Evolutionary conservation across 2,113 vertebrate genomes (phyloP), one percentile per base, ranked within the genome.

Genomic region (Electrona antarctica): DNA sequence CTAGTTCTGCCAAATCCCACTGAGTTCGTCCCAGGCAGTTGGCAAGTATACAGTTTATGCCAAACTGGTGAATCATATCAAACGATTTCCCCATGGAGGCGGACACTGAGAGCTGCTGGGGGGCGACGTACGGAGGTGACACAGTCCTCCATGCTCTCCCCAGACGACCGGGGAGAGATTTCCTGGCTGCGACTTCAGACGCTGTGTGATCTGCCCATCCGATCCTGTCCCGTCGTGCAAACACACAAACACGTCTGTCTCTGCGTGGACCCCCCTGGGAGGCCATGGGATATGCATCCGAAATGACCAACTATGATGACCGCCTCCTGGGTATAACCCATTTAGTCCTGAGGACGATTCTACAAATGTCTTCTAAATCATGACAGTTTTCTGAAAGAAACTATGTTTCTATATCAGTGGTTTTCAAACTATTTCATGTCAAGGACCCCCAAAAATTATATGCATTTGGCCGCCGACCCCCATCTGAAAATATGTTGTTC

Each of bases 141-240:
- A 52, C 54, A 73, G 45, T 69, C 77, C n/a, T 75, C 14, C 0
- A 0, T 69, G 69, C 64, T 0, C n/a, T 12, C 29, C 51, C 21
- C 41, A 74, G 77, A 74, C 64, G 12, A 68, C 73, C 56, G 76
- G 33, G 60, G 60, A 46, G 6, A 66, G n/a, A n/a, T n/a, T 71
- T 67, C 66, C 71, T 87, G 83, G 77, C 76, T 60, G 12, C 13
- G 7, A 49, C 64, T 74, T 79, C 79, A 87, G 86, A 77, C 65
- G 7, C 14, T 3, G 54, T 85, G 76, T 73, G 82, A 83, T 81
- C 77, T 77, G 66, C 79, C 82, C 73, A 63, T 84, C 82, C 78
- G n/a, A n/a, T n/a, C n/a, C n/a, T 73, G 41, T 51, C 49, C 46
- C 9, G 21, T 52, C 29, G 33, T 61, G 70, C 0, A 41, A 68